phyloP scores from a whole-genome alignment of 2,888 invertebrate species.

The Stratiomys singularior region DNA sequence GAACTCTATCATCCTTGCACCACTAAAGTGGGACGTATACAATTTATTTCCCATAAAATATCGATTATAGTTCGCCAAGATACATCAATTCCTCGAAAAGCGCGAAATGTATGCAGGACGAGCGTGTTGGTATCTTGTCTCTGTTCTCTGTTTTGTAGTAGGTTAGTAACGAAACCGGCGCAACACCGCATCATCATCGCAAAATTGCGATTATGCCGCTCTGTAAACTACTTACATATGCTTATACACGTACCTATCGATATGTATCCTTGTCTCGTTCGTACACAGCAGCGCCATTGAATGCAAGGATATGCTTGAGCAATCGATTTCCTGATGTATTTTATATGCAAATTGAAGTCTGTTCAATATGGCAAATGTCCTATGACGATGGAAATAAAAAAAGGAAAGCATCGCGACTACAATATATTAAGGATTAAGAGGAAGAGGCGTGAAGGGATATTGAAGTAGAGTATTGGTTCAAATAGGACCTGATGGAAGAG shows the following conservation, averaged over 20 bases:
- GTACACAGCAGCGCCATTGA: background rate
- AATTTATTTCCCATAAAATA: slow-evolving; percentile 46
- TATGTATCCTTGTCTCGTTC: background rate
- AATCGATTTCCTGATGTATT: slow-evolving; percentile 46
- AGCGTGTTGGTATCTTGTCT: background rate
- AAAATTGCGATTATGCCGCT: background rate
- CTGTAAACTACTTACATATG: background rate
- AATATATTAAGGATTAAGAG: background rate
- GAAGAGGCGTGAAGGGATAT: no score
- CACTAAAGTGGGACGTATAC: slow-evolving; percentile 4
- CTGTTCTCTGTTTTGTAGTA: background rate
- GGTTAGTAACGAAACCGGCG: background rate
- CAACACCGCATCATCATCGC: slow-evolving; percentile 2
- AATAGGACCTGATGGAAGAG: background rate
- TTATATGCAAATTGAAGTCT: slow-evolving; percentile 42
- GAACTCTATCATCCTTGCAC: background rate
- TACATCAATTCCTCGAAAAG: background rate
- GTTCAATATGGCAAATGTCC: slow-evolving; percentile 44
- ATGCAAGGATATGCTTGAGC: slow-evolving; percentile 40
- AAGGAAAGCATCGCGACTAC: slow-evolving; percentile 1
- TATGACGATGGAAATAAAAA: slow-evolving; percentile 29
- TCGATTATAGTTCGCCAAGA: slow-evolving; percentile 34
- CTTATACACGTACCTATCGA: background rate
- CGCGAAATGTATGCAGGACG: background rate
- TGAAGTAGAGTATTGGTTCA: background rate